Evolutionary conservation across 35 echinoderm and acorn worm genomes (phyloP).

Genomic region (Heliocidaris tuberculata): DNA sequence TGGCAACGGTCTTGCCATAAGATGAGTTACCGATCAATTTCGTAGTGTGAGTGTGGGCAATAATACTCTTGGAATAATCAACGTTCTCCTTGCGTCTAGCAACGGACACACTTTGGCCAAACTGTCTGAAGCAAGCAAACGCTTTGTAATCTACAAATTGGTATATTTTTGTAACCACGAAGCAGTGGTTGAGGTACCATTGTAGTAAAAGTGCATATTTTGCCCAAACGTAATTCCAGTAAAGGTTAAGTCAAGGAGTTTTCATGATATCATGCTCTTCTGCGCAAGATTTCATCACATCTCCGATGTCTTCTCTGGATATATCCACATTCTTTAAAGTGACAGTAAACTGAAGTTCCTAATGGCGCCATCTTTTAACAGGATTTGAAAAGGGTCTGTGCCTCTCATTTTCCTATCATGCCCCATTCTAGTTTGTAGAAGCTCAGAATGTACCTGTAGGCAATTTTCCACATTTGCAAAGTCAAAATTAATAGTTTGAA

Average conservation of each 20-base stretch:
- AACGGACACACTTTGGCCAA: conserved; percentile 55
- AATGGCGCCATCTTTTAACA: too few relatives aligned
- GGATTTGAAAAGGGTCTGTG: too few relatives aligned
- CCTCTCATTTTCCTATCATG: too few relatives aligned
- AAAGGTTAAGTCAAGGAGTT: conserved; percentile 31
- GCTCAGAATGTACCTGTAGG: too few relatives aligned
- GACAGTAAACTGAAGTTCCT: too few relatives aligned
- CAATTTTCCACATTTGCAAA: too few relatives aligned
- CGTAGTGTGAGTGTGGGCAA: conserved; percentile 70
- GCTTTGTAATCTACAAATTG: conserved; percentile 56
- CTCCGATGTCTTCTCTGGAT: conserved; percentile 59
- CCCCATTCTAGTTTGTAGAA: too few relatives aligned
- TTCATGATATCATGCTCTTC: conserved; percentile 22
- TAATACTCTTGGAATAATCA: conserved; percentile 51
- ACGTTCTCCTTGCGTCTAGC: conserved; percentile 48
- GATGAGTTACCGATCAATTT: conserved; percentile 65
- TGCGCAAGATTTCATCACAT: conserved; percentile 55
- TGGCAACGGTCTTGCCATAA: conserved; percentile 66
- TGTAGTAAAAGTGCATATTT: conserved; percentile 50
- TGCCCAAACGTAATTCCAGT: conserved; percentile 58
- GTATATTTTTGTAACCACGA: conserved; percentile 43
- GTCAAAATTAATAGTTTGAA: too few relatives aligned
- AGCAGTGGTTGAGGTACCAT: conserved; percentile 55
- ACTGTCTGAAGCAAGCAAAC: conserved; percentile 39
- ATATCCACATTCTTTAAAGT: conserved; percentile 69